Percentiles rank a stretch among this genome's conserved stretches.
Evolutionary conservation across 2,888 invertebrate genomes (phyloP).

Genomic region (Taenaris catops): DNA sequence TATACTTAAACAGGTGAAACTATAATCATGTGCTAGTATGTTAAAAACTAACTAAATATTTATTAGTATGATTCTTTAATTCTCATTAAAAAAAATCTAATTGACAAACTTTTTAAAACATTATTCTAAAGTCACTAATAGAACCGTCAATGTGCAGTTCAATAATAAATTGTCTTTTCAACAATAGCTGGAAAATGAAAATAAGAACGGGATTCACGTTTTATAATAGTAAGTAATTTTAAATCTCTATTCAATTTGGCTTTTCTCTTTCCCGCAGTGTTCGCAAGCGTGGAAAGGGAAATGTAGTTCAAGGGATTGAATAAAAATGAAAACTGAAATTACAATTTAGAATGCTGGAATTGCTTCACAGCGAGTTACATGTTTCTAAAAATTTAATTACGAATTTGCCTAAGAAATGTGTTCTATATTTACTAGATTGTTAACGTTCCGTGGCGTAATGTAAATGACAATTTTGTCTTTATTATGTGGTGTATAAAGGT

Average conservation of each 20-base stretch:
- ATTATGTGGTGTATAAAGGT: too few relatives aligned
- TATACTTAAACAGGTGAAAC: too few relatives aligned
- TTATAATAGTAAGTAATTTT: slow-evolving; percentile 22
- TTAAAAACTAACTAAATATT: too few relatives aligned
- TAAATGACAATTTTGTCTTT: too few relatives aligned
- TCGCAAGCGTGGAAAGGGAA: slow-evolving; percentile 10
- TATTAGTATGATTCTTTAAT: too few relatives aligned
- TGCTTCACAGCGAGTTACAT: slow-evolving; percentile 8
- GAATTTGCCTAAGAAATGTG: too few relatives aligned
- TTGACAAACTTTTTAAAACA: too few relatives aligned
- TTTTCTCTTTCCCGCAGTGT: slow-evolving; percentile 13
- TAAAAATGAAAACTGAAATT: slow-evolving; percentile 23
- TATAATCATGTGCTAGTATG: too few relatives aligned
- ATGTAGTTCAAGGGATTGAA: slow-evolving; percentile 22
- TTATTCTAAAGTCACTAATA: too few relatives aligned
- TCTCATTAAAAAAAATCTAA: too few relatives aligned
- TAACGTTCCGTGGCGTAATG: too few relatives aligned
- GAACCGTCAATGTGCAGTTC: slow-evolving; percentile 2
- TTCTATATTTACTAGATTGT: too few relatives aligned
- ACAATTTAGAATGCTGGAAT: slow-evolving; percentile 18
- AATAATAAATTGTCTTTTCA: slow-evolving; percentile 12
- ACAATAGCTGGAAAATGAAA: slow-evolving; percentile 15
- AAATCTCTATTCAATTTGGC: slow-evolving; percentile 19
- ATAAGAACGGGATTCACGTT: slow-evolving; percentile 14
- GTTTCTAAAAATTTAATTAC: slow-evolving; percentile 7